phyloP scores from a whole-genome alignment of 2,888 invertebrate genomes.

The Osmoderma eremita region DNA sequence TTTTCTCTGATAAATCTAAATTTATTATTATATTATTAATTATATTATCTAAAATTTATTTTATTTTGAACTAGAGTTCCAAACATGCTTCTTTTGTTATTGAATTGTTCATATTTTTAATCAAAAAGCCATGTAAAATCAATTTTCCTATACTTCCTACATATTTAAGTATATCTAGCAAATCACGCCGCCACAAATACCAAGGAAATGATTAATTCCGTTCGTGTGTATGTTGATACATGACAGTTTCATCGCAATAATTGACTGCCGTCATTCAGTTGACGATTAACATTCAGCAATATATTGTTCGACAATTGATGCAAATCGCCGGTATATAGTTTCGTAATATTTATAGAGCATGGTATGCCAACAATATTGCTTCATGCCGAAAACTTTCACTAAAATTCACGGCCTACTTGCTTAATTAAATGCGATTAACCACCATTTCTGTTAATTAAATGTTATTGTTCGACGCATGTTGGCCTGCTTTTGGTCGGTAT shows the following conservation, averaged over 20 bases:
- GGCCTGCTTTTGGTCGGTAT: no score
- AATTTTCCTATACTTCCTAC: neutral
- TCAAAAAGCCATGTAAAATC: neutral
- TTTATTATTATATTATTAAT: no score
- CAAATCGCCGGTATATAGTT: conserved; percentile 27
- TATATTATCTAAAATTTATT: no score
- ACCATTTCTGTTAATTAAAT: conserved; percentile 26
- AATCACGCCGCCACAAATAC: conserved; percentile 4
- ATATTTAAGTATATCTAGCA: neutral
- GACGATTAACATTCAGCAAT: neutral
- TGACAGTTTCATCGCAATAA: conserved; percentile 20
- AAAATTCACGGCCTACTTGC: conserved; percentile 40
- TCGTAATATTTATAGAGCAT: conserved; percentile 9
- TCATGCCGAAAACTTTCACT: conserved; percentile 33
- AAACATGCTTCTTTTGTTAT: no score
- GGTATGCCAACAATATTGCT: conserved; percentile 9
- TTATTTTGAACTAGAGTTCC: no score
- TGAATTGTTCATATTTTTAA: no score
- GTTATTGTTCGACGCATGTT: neutral
- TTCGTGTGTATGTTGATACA: conserved; percentile 15
- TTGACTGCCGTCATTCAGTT: conserved; percentile 3
- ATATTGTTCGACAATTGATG: conserved; percentile 26
- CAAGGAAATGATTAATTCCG: conserved; percentile 15
- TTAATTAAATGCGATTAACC: conserved; percentile 35
- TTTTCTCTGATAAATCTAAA: no score